Evolutionary conservation across 2,113 vertebrate species (phyloP).

Genomic region (Rynchops niger): DNA sequence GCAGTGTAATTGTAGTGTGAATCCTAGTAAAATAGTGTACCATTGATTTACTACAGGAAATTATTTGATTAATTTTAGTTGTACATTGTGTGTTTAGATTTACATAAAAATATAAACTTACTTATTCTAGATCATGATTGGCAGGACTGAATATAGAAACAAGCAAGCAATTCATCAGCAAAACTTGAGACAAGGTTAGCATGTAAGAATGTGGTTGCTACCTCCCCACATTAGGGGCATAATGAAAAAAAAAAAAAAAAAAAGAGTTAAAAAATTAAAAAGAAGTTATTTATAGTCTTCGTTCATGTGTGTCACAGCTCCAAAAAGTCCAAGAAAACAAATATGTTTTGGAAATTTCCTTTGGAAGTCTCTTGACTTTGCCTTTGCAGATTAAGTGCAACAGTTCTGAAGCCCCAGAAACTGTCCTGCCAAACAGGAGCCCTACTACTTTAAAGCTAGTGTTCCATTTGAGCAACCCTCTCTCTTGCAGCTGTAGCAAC

Average conservation of each 20-base stretch:
- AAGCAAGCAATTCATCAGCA: not conserved
- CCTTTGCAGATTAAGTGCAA: not conserved
- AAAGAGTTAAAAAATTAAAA: not conserved
- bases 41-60: not conserved
- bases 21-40: not conserved
- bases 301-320: not conserved
- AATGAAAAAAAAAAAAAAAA: not conserved
- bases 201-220: not conserved
- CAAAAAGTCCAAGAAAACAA: not conserved
- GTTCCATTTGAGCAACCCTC: not conserved
- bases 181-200: not conserved
- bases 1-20: not conserved
- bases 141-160: not conserved
- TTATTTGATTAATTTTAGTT: not conserved
- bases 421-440: not conserved
- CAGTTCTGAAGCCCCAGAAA: not conserved
- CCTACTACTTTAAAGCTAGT: not conserved
- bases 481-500: not conserved
- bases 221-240: rapidly evolving
- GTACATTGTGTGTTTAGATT: not conserved
- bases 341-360: not conserved
- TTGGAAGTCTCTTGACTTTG: not conserved
- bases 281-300: not conserved
- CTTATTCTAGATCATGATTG: not conserved
- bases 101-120: not conserved